phyloP scores from a whole-genome alignment of 2,888 invertebrate species.

The Agriopis marginaria region DNA sequence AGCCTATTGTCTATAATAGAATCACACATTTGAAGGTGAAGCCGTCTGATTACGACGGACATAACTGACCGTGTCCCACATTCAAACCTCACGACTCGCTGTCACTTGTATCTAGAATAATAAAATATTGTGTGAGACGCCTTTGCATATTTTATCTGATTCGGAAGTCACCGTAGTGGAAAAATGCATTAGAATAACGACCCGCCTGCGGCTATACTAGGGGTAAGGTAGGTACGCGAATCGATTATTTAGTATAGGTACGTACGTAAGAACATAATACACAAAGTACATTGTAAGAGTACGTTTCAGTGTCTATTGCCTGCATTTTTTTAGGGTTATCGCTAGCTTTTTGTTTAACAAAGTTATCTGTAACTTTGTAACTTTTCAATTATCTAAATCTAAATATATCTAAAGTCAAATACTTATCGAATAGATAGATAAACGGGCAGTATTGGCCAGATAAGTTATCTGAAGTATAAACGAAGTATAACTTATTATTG shows the following conservation, averaged over 20 bases:
- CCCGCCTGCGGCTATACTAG: constrained; percentile 32
- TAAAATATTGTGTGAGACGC: constrained; percentile 19
- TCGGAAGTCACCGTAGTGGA: constrained; percentile 8
- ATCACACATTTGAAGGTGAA: constrained; percentile 37
- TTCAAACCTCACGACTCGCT: constrained; percentile 33
- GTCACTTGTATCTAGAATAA: constrained; percentile 19
- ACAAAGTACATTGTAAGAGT: too few species aligned
- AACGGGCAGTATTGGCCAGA: too few species aligned
- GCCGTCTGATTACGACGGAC: constrained; percentile 26
- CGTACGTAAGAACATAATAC: too few species aligned
- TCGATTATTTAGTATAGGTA: neutral
- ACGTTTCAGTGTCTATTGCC: too few species aligned
- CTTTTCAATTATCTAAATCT: too few species aligned
- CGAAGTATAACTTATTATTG: too few species aligned
- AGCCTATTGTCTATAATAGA: constrained; percentile 24
- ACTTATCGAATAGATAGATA: too few species aligned
- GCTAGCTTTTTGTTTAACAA: too few species aligned
- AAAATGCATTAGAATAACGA: constrained; percentile 36
- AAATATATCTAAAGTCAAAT: too few species aligned
- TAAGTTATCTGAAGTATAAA: too few species aligned
- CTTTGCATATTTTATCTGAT: constrained; percentile 19
- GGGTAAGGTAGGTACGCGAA: constrained; percentile 7
- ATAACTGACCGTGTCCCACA: constrained; percentile 40
- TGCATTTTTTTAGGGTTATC: too few species aligned
- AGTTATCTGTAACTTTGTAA: too few species aligned